These are phyloP conservation scores for Saccopteryx leptura DNA, from an alignment of 2,113 vertebrate species.

Conservation along the genomic window DNA sequence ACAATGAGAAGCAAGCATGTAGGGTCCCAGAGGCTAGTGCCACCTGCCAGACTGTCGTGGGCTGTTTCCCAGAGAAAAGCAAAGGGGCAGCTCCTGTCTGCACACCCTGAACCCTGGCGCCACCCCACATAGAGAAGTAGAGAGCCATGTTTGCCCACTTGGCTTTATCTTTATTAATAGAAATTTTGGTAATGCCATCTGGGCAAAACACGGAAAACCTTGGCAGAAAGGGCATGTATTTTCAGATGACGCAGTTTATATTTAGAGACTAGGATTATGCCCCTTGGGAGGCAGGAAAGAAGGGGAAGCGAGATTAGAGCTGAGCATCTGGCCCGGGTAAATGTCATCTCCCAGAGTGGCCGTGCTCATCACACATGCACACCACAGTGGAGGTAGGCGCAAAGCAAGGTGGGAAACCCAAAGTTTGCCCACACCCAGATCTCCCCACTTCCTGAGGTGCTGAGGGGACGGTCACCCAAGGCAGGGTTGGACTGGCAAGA, in stretches of 20 bases:
- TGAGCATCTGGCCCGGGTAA: slow-evolving; percentile 59
- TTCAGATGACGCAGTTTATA: slow-evolving; percentile 77
- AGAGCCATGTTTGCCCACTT: neutral
- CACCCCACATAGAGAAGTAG: neutral
- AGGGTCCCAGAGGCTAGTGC: neutral
- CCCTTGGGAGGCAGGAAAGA: slow-evolving; percentile 66
- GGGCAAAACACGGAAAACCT: slow-evolving; percentile 62
- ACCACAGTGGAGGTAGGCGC: neutral
- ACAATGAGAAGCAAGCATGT: neutral
- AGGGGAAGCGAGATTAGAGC: slow-evolving; percentile 68
- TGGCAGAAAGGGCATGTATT: slow-evolving; percentile 73
- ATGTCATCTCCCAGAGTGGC: slow-evolving; percentile 67
- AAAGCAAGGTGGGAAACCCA: neutral
- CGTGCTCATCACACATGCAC: neutral
- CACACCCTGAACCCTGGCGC: neutral
- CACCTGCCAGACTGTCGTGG: neutral
- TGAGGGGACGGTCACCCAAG: neutral
- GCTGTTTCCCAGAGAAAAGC: neutral
- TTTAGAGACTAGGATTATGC: slow-evolving; percentile 75
- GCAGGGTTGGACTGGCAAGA: neutral
- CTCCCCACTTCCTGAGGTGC: neutral
- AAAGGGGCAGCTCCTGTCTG: neutral
- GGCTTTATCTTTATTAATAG: slow-evolving; percentile 77
- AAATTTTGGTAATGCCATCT: slow-evolving; percentile 73
- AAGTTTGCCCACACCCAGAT: neutral